Evolutionary conservation across 1,140 invertebrate genomes (phyloP), one percentile per base, ranked within the genome.

Genomic region (Hylaeus volcanicus): DNA sequence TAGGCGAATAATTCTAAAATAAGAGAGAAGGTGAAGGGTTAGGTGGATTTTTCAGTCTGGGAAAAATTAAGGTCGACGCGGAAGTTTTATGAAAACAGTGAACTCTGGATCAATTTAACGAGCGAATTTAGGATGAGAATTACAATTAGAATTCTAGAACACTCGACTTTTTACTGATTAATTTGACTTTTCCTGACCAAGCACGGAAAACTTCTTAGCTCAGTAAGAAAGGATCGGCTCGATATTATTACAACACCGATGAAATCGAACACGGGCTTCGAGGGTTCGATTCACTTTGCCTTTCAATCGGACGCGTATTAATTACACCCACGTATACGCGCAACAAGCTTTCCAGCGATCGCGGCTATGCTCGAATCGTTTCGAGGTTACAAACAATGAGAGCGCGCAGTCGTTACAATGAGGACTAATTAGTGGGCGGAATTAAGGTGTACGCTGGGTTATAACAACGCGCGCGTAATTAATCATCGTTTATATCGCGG

Each of bases 401-500:
- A 45, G 26, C 55, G 39, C 55, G 55, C 15, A 76, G 48, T 68
- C 51, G 39, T 74, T 74, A 51, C 61, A 79, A 58, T 43, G 77
- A 51, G 14, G 6, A 39, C 51, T 74, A 79, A 79, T 79, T 79
- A 74, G 77, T 53, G 48, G 61, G 14, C 11, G 60, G 70, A 56
- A 73, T 79, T 73, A 65, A 79, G 71, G 61, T 64, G 60, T 51
- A 51, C 51, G 6, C 14, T 5, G 43, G 45, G 48, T 1, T 65
- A 66, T 79, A 66, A 79, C 61, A 51, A 79, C 61, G 51, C 58
- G 15, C 8, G 2, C 12, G 70, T 65, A 79, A 79, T 79, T 79
- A 79, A 79, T 79, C 71, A 79, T 79, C 77, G 70, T 74, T 79
- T 65, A 58, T 66, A 11, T 2, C 8, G n/a, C 37, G 12, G 14